Base-by-base conservation (phyloP, 2,113 vertebrate species). In the Sylvilagus bachmani region DNA sequence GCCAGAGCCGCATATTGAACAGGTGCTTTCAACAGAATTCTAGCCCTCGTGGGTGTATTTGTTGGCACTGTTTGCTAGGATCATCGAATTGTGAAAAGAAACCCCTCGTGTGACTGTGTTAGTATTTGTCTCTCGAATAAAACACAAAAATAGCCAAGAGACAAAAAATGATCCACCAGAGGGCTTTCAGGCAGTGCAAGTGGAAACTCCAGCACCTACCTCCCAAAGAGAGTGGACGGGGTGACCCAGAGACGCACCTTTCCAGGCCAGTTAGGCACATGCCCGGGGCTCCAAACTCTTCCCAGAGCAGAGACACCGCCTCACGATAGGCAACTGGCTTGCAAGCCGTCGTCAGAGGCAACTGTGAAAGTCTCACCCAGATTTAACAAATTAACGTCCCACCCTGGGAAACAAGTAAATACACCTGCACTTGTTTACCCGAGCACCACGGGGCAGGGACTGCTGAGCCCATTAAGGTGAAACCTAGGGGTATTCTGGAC, bases 121-220 rank as follows among this genome's bases (percentile, higher is more conserved):
- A 79, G 49, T 29, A 64, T 66, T 55, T 95, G 82, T 77, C 67
- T 84, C 85, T 49, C 31, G 64, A 84, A 49, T 31, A 89, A 91
- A 91, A 79, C 2, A 61, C 8, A 53, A 83, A 94, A 87, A 74
- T 71, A 84, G 31, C 61, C 19, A n/a, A 93, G 17, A 84, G 4
- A 55, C 4, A 27, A 64, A 73, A 66, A 86, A 69, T 5, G 3
- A 21, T 21, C 78, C 7, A 44, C 1, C 10, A 55, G 44, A 67
- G 25, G 29, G 31, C 0, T 17, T 49, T 10, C 6, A 55, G 24
- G 12, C 21, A 5, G 2, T 2, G 0, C 29, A 71, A 66, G 10
- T 4, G 25, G 33, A 53, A 73, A n/a, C 33, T 83, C 73, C 51
- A 22, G 69, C 25, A 29, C 1, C 8, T 2, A 19, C 27, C 29